Percentiles rank a stretch among this genome's conserved stretches.
These are phyloP conservation scores for Nomada hirtipes DNA, from an alignment of 2,888 invertebrate species.

Conservation along the genomic window DNA sequence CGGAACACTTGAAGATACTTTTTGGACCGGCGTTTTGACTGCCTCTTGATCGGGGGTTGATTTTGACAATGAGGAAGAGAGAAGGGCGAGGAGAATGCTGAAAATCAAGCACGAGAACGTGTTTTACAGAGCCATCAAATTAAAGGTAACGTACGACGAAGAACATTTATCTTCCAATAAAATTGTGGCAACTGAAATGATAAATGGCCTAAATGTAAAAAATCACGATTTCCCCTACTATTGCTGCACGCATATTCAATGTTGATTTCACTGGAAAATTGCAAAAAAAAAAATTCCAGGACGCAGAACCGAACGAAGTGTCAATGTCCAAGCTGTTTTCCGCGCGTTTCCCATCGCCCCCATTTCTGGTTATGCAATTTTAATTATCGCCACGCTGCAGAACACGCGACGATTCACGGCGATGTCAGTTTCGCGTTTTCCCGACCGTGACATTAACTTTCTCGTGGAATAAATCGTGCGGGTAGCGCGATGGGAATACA, in stretches of 20 bases:
- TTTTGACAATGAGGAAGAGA: slow-evolving; percentile 49
- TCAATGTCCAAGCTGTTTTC: neutral
- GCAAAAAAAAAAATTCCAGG: no score
- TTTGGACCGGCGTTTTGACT: neutral
- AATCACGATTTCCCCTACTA: no score
- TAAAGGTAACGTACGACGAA: no score
- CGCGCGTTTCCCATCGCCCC: neutral
- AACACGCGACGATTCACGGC: neutral
- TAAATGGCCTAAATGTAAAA: no score
- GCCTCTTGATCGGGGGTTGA: slow-evolving; percentile 15
- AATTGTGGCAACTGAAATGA: no score
- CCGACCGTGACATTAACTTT: slow-evolving; percentile 56
- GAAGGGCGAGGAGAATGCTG: slow-evolving; percentile 62
- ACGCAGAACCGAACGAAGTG: no score
- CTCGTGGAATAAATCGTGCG: slow-evolving; percentile 34
- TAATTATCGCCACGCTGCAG: neutral
- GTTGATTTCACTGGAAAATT: no score
- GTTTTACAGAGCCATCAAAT: neutral
- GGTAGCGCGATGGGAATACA: neutral
- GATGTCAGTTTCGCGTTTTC: slow-evolving; percentile 38
- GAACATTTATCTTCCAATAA: no score
- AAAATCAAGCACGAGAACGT: slow-evolving; percentile 15
- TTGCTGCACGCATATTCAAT: no score
- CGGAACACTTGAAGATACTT: neutral
- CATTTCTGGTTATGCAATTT: neutral